Base-by-base conservation (phyloP, 2,797 vertebrate species). In the Threskiornis aethiopicus region DNA sequence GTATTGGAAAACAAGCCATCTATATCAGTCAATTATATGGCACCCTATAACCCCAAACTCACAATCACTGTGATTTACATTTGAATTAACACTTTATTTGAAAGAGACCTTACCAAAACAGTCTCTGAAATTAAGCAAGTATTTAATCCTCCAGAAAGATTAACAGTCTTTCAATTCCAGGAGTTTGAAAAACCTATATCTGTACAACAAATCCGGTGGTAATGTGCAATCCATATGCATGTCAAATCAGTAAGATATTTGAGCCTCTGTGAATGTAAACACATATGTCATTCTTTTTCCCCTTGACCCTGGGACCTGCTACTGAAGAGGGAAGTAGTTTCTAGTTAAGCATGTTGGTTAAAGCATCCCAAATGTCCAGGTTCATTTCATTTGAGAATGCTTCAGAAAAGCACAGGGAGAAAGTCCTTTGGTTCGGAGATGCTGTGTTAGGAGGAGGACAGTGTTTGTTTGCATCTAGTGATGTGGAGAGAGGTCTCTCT, bases 221-320 rank as follows among this genome's bases (percentile, higher is more conserved):
- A 90, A 92, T 86, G 22, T 81, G 70, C 57, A 92, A 81, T 86
- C 57, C 80, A 71, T 84, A 92, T 37, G 80, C 90, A 89, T 90
- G 84, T 83, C 86, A 90, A 95, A 89, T 93, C 88, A 84, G 73
- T 57, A 71, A 78, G 95, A 84, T 31, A 95, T 88, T 86, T 75
- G 77, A 96, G 76, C 52, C 66, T 65, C 70, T 95, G 70, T 85
- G 78, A 94, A 91, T 90, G 58, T 69, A 87, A 95, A 75, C 52
- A 78, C 29, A 11, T 64, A 82, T 64, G 44, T 37, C 41, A 69
- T 84, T 95, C 37, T 35, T 86, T 86, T 93, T 88, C 26, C 28
- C 54, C 37, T 81, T 81, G 57, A 35, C 41, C 41, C 37, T 75
- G 76, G 21, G 55, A 89, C 13, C 14, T 12, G 33, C 37, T 47